Percentiles rank a stretch among this genome's conserved stretches.
Evolutionary conservation across 1,140 invertebrate species (phyloP).

Genomic region (Heliconius melpomene): DNA sequence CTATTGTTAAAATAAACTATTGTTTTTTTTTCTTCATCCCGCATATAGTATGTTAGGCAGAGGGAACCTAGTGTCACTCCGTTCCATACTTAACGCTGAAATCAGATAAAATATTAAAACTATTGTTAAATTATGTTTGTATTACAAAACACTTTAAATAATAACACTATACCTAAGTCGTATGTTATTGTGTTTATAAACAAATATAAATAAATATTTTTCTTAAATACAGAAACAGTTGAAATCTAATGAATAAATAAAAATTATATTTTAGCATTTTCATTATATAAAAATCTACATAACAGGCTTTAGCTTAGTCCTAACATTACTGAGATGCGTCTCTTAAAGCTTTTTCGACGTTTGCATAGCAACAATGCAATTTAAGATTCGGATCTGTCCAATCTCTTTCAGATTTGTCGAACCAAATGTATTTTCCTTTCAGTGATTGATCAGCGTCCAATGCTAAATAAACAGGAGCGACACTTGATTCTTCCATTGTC

Average conservation of each 20-base stretch:
- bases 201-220: no score
- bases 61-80: not conserved
- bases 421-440: conserved; percentile 44
- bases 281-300: no score
- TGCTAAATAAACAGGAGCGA: conserved; percentile 35
- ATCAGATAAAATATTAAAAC: no score
- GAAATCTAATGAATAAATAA: not conserved
- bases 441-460: conserved; percentile 39
- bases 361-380: conserved; percentile 19
- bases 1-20: no score
- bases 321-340: not conserved
- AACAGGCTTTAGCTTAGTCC: not conserved
- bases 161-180: no score
- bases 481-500: conserved; percentile 37
- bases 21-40: no score
- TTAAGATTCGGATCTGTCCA: conserved; percentile 30
- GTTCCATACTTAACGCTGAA: not conserved
- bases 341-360: conserved; percentile 15
- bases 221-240: no score
- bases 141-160: no score
- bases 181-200: no score
- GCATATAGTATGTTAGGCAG: not conserved
- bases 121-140: no score
- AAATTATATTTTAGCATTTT: no score
- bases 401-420: conserved; percentile 38